These are phyloP conservation scores for Agrypnia vestita DNA, from an alignment of 1,140 invertebrate species.

Conservation along the genomic window DNA sequence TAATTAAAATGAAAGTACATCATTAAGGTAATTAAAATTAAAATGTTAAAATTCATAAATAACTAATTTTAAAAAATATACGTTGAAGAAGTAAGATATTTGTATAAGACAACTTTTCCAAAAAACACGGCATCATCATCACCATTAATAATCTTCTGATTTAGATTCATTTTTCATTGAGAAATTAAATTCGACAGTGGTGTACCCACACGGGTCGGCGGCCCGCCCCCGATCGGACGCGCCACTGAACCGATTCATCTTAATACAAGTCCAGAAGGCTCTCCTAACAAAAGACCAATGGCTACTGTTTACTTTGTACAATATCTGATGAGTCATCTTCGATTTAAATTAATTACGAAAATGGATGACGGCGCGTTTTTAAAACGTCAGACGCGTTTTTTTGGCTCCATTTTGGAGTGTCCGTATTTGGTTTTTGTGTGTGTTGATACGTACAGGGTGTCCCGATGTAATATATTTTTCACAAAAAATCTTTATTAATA, in stretches of 20 bases:
- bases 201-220: too few relatives aligned
- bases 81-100: not conserved
- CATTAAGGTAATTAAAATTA: too few relatives aligned
- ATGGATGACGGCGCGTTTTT: constrained; percentile 20
- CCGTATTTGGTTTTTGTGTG: constrained; percentile 2
- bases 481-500: too few relatives aligned
- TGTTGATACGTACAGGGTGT: not conserved
- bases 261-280: constrained; percentile 24
- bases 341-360: constrained; percentile 41
- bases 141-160: not conserved
- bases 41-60: too few relatives aligned
- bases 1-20: too few relatives aligned
- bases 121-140: not conserved
- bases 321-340: constrained; percentile 22
- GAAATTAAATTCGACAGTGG: too few relatives aligned
- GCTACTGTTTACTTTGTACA: constrained; percentile 37
- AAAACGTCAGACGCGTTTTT: constrained; percentile 32
- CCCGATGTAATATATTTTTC: too few relatives aligned
- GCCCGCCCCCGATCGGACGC: not conserved
- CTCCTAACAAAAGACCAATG: constrained; percentile 31
- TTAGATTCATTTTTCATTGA: too few relatives aligned
- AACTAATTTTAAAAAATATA: not conserved
- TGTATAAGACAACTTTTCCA: not conserved
- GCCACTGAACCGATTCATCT: constrained; percentile 26
- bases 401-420: constrained; percentile 10